Percentiles rank a stretch among this genome's conserved stretches.
phyloP scores from a whole-genome alignment of 2,113 vertebrate species.

The Rousettus leschenaultii region DNA sequence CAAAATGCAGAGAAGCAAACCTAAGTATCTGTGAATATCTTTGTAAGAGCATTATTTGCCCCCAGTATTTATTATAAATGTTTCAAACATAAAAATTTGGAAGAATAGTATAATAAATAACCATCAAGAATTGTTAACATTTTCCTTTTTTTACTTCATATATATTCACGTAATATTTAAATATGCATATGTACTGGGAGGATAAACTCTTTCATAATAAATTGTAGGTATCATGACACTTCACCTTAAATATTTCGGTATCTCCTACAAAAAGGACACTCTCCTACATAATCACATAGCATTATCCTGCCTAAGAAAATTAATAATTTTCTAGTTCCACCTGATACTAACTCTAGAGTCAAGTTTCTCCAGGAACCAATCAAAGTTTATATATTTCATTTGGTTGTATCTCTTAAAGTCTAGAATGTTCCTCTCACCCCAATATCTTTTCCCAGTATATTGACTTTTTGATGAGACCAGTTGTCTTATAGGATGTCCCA shows the following conservation, averaged over 20 bases:
- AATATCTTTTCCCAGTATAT: neutral
- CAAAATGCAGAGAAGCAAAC: neutral
- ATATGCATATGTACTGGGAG: neutral
- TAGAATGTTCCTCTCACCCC: neutral
- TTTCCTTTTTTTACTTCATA: neutral
- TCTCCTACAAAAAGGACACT: constrained; percentile 9
- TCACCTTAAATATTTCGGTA: constrained; percentile 30
- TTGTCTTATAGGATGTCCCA: neutral
- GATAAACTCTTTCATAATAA: neutral
- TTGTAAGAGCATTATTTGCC: neutral
- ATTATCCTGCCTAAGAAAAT: too few relatives aligned
- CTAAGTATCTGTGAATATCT: constrained; percentile 11
- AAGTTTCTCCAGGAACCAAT: neutral
- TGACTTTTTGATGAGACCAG: neutral
- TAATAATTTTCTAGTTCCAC: constrained; percentile 6
- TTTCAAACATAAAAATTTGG: neutral
- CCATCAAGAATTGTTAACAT: neutral
- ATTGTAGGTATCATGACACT: neutral
- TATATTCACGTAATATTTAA: neutral
- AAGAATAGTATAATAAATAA: neutral
- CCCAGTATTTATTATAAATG: constrained; percentile 14
- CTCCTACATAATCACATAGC: neutral
- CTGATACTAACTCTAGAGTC: neutral
- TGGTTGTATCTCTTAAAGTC: neutral
- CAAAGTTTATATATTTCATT: neutral